phyloP scores from a whole-genome alignment of 2,888 invertebrate genomes.

The Strigamia maritima region DNA sequence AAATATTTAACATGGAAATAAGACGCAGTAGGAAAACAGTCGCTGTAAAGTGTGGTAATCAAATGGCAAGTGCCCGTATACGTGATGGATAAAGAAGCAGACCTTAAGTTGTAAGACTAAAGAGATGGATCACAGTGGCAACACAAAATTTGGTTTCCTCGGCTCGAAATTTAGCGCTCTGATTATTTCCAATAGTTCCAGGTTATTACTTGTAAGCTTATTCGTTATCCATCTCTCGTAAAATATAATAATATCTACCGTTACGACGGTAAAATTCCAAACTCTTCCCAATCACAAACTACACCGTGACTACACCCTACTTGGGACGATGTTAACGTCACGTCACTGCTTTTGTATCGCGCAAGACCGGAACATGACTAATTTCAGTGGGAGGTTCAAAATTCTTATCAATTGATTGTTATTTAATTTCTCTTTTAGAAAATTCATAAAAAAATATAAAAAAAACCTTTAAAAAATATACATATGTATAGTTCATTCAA shows the following conservation, averaged over 20 bases:
- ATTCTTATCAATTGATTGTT: not conserved
- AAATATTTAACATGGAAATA: no score
- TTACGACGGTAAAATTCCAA: not conserved
- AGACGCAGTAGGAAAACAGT: no score
- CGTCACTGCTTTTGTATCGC: not conserved
- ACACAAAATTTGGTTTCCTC: not conserved
- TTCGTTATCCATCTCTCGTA: not conserved
- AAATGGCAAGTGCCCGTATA: not conserved
- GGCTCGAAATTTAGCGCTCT: not conserved
- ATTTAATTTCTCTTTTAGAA: no score
- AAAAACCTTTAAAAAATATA: no score
- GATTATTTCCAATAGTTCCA: not conserved
- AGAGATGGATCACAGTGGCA: not conserved
- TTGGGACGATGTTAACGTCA: slow-evolving; percentile 2
- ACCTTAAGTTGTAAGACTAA: not conserved
- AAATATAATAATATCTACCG: not conserved
- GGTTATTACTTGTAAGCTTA: not conserved
- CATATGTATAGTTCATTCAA: no score
- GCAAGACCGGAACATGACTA: not conserved
- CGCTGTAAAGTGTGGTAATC: not conserved
- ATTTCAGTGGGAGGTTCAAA: not conserved
- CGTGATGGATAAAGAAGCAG: not conserved
- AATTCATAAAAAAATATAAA: no score
- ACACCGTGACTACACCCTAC: slow-evolving; percentile 11
- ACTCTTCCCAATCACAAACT: slow-evolving; percentile 19